phyloP scores from a whole-genome alignment of 2,113 vertebrate genomes.

The Syngnathus floridae region DNA sequence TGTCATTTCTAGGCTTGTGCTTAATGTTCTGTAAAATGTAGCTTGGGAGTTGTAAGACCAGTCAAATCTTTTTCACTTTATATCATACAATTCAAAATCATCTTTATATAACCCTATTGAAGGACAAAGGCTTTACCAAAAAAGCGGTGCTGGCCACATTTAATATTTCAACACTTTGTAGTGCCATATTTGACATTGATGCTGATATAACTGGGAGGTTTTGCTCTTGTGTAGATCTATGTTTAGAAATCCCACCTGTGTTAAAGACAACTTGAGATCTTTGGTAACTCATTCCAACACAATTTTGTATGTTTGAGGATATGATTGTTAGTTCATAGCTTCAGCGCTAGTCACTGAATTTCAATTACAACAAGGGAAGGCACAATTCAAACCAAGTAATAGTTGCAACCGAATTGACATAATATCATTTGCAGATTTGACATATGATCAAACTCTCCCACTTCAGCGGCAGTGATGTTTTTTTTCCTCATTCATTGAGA shows the following conservation, averaged over 20 bases:
- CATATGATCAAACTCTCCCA: not conserved
- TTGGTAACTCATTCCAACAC: not conserved
- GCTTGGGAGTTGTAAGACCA: not conserved
- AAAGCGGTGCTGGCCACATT: not conserved
- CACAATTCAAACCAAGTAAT: conserved; percentile 44
- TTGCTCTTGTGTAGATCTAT: not conserved
- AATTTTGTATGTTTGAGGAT: not conserved
- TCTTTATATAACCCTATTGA: not conserved
- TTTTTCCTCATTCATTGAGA: conserved; percentile 34
- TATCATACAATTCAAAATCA: not conserved
- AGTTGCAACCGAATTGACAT: not conserved
- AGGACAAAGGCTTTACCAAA: not conserved
- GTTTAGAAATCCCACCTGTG: not conserved
- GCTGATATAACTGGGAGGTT: not conserved
- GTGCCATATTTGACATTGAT: not conserved
- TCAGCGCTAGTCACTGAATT: conserved; percentile 26
- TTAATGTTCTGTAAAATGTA: not conserved
- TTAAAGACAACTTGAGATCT: not conserved
- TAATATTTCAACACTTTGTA: not conserved
- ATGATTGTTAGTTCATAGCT: conserved; percentile 14
- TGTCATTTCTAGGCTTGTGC: not conserved
- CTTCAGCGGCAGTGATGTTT: conserved; percentile 47
- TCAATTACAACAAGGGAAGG: conserved; percentile 50
- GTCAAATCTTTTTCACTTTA: not conserved
- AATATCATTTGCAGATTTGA: not conserved